These are phyloP conservation scores for Amphiura filiformis DNA, from an alignment of 35 echinoderm and acorn worm genomes.

Conservation along the genomic window DNA sequence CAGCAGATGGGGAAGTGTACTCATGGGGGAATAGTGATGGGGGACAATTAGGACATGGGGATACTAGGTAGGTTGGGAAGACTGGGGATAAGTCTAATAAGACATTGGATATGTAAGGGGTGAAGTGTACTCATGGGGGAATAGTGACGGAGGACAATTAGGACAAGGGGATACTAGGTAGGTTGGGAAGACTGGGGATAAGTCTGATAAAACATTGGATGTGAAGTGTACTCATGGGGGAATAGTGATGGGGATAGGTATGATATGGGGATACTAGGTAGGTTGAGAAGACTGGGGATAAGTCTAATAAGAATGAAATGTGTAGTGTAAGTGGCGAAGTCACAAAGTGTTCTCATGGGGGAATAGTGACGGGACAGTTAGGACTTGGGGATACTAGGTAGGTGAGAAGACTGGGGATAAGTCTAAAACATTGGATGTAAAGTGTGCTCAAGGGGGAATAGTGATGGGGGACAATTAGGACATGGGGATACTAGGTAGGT, in stretches of 20 bases:
- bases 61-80: slow-evolving; percentile 28
- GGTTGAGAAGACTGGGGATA: too few relatives aligned
- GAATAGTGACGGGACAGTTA: slow-evolving; percentile 75
- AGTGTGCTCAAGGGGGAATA: slow-evolving; percentile 89
- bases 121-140: slow-evolving; percentile 90
- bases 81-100: slow-evolving; percentile 48
- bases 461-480: slow-evolving; percentile 65
- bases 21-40: slow-evolving; percentile 84
- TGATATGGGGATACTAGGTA: slow-evolving; percentile 61
- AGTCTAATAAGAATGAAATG: too few relatives aligned
- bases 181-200: slow-evolving; percentile 9
- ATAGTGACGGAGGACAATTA: slow-evolving; percentile 65
- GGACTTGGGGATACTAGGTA: slow-evolving; percentile 68
- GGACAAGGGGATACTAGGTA: slow-evolving; percentile 64
- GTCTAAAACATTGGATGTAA: too few relatives aligned
- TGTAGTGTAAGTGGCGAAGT: too few relatives aligned
- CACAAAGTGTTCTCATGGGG: too few relatives aligned
- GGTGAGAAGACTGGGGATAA: too few relatives aligned
- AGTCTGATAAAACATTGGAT: slow-evolving; percentile 73
- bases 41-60: slow-evolving; percentile 62
- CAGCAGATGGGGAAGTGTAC: slow-evolving; percentile 81
- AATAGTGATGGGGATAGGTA: slow-evolving; percentile 69
- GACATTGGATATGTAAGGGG: slow-evolving; percentile 89
- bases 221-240: slow-evolving; percentile 91
- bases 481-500: slow-evolving; percentile 53